These are phyloP conservation scores for Drosophila nigrodunni DNA, from an alignment of 1,140 invertebrate genomes.

Conservation along the genomic window DNA sequence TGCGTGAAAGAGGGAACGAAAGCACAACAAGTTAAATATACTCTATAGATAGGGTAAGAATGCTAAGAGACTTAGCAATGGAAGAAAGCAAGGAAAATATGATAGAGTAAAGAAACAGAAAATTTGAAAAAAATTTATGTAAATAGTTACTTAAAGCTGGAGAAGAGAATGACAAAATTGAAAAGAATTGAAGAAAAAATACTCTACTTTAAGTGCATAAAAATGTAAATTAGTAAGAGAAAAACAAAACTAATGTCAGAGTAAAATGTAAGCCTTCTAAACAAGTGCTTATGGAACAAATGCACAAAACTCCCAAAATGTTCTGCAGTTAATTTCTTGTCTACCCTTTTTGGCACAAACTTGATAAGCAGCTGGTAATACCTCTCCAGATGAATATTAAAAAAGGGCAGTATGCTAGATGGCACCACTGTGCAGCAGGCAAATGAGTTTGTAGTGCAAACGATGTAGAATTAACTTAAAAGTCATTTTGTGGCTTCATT, in stretches of 20 bases:
- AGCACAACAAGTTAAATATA: not conserved
- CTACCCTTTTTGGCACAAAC: no score
- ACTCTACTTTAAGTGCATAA: no score
- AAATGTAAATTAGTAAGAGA: no score
- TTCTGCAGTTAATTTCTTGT: no score
- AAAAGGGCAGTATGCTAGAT: constrained; percentile 4
- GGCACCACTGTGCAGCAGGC: constrained; percentile 32
- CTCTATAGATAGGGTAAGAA: not conserved
- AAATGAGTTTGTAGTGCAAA: constrained; percentile 28
- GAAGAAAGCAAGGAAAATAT: no score
- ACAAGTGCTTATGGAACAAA: no score
- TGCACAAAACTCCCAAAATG: no score
- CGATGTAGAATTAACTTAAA: constrained; percentile 36
- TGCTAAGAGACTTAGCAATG: not conserved
- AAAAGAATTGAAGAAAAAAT: no score
- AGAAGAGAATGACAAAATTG: no score
- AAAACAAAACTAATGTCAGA: no score
- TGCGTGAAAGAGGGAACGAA: constrained; percentile 27
- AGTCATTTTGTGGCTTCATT: constrained; percentile 76
- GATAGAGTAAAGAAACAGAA: not conserved
- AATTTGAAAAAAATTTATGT: not conserved
- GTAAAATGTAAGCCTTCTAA: no score
- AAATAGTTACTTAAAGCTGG: no score
- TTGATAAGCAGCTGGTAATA: not conserved
- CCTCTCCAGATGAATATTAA: not conserved